Conservation (phyloP, 2,888 invertebrate species). For the Pristionchus maxplancki region DNA sequence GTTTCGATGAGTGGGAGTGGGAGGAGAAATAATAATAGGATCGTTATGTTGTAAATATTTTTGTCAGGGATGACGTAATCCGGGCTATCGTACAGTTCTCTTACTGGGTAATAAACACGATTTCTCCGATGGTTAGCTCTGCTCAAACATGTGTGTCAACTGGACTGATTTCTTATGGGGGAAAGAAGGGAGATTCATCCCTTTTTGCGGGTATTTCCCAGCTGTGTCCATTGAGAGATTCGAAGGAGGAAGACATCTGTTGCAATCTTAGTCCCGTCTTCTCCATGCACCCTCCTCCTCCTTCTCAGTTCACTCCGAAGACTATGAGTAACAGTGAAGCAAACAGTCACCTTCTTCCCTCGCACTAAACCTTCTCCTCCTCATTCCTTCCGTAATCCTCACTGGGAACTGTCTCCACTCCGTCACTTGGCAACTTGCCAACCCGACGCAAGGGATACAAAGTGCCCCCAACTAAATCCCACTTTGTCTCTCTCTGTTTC, state of each 20-base stretch:
- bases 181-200: not conserved
- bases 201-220: constrained; percentile 22
- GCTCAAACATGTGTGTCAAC: constrained; percentile 12
- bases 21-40: constrained; percentile 29
- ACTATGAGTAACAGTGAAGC: not conserved
- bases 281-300: not conserved
- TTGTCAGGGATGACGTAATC: not conserved
- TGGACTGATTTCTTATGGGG: not conserved
- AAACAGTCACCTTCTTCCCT: constrained; percentile 3
- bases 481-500: not conserved
- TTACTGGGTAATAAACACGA: constrained; percentile 25
- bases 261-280: not conserved
- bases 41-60: not conserved
- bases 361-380: not conserved
- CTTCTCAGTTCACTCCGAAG: not conserved
- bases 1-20: constrained; percentile 59
- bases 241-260: constrained; percentile 4
- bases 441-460: not conserved
- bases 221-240: constrained; percentile 1
- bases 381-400: constrained; percentile 10
- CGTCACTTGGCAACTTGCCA: constrained; percentile 30
- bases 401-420: not conserved
- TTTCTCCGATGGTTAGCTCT: not conserved
- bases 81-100: constrained; percentile 21
- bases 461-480: constrained; percentile 20